A percentile compares a stretch with the other conserved stretches of the same genome.
phyloP scores from a whole-genome alignment of 2,113 vertebrate genomes.

The Formicarius rufipectus region DNA sequence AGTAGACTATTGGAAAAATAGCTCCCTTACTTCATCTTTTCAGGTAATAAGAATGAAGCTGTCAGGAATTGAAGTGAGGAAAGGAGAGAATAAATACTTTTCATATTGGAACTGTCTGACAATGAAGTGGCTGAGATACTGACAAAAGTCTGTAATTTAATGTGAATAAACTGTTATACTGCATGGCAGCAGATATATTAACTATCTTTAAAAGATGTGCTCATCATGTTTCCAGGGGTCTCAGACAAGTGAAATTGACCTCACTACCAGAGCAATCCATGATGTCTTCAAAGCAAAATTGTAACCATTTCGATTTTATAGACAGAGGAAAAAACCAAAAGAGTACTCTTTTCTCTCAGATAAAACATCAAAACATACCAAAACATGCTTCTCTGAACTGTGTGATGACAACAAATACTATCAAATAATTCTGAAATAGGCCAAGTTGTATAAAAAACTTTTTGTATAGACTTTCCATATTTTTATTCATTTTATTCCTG shows the following conservation, averaged over 20 bases:
- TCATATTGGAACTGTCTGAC: not conserved
- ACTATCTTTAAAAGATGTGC: not conserved
- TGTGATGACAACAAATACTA: not conserved
- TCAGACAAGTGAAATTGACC: not conserved
- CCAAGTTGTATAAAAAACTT: not conserved
- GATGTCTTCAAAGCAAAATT: not conserved
- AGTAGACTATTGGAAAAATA: not conserved
- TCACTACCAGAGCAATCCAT: not conserved
- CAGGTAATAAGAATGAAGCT: conserved; percentile 6
- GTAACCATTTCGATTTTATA: not conserved
- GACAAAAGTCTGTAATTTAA: conserved; percentile 9
- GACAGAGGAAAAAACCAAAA: not conserved
- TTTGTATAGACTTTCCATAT: not conserved
- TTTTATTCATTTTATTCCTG: not conserved
- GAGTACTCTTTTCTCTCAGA: not conserved
- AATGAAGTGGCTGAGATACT: not conserved
- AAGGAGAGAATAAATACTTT: conserved; percentile 6
- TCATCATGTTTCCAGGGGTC: not conserved
- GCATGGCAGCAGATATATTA: not conserved
- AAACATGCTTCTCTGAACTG: not conserved
- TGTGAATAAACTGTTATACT: not conserved
- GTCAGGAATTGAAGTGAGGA: not conserved
- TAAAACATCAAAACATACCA: not conserved
- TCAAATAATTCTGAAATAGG: not conserved
- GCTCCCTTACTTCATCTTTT: not conserved